phyloP scores from a whole-genome alignment of 2,888 invertebrate species.

The Drosophila kuntzei region DNA sequence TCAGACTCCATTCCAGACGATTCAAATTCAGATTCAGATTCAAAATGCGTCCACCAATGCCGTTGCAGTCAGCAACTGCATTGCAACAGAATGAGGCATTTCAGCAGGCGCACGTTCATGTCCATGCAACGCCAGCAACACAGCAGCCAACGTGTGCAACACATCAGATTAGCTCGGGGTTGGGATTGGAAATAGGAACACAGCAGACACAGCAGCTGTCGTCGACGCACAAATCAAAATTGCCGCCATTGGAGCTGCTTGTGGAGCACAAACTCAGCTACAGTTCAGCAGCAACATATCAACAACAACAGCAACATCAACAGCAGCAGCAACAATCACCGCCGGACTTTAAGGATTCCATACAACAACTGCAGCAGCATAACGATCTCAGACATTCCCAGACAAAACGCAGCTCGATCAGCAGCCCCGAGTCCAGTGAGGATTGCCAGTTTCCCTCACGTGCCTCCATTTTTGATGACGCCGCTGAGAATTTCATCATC shows the following conservation, averaged over 20 bases:
- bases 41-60: conserved; percentile 81
- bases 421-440: conserved; percentile 70
- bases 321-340: conserved; percentile 25
- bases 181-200: conserved; percentile 11
- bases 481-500: conserved; percentile 82
- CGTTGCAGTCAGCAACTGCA: conserved; percentile 75
- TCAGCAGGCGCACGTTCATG: conserved; percentile 49
- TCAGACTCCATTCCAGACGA: conserved; percentile 10
- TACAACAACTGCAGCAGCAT: conserved; percentile 5
- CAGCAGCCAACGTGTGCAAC: conserved; percentile 20
- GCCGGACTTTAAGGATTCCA: conserved; percentile 41
- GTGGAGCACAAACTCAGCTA: conserved; percentile 82
- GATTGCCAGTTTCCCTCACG: conserved; percentile 60
- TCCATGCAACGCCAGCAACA: conserved; percentile 49
- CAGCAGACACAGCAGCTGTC: conserved; percentile 34
- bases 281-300: conserved; percentile 64
- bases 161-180: conserved; percentile 30
- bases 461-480: conserved; percentile 79
- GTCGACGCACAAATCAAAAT: conserved; percentile 55
- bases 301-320: conserved; percentile 42
- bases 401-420: conserved; percentile 21
- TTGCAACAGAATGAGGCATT: conserved; percentile 79
- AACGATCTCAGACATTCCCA: conserved; percentile 49
- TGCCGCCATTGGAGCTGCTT: conserved; percentile 76
- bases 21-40: conserved; percentile 9